A percentile compares a stretch with the other conserved stretches of the same genome.
phyloP scores from a whole-genome alignment of 2,797 vertebrate species.

The Cryptoprocta ferox region DNA sequence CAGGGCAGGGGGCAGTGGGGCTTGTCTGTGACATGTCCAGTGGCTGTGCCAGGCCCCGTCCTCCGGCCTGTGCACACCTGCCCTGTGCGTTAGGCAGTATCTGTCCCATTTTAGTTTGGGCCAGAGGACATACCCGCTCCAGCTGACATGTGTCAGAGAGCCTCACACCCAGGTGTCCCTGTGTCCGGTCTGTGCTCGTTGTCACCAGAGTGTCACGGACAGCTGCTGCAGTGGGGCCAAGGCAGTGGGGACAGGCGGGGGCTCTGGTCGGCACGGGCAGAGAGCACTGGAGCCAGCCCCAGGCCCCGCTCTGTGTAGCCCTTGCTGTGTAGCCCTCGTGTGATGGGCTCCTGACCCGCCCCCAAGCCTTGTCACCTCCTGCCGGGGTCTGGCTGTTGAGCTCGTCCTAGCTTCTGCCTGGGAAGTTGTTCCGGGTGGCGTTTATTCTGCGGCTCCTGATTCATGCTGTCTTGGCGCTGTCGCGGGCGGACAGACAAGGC shows the following conservation, averaged over 20 bases:
- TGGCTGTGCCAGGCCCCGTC: background rate
- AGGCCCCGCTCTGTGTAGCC: background rate
- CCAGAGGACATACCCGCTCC: rapidly evolving
- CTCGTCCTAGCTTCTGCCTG: background rate
- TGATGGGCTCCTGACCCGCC: background rate
- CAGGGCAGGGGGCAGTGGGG: background rate
- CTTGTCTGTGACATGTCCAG: background rate
- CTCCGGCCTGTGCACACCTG: rapidly evolving
- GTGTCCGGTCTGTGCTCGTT: background rate
- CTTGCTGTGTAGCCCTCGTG: background rate
- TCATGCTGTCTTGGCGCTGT: background rate
- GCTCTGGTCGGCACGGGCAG: background rate
- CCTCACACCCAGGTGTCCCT: background rate
- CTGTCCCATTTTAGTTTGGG: background rate
- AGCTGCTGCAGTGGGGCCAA: background rate
- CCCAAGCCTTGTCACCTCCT: background rate
- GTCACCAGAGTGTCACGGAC: background rate
- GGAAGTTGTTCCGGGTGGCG: background rate
- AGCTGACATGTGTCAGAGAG: background rate
- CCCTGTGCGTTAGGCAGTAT: rapidly evolving
- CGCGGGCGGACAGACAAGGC: background rate
- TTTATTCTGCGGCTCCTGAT: background rate
- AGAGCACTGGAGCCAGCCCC: background rate
- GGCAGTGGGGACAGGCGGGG: background rate
- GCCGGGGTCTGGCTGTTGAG: background rate